A percentile compares a stretch with the other conserved stretches of the same genome.
phyloP scores from a whole-genome alignment of 2,113 vertebrate species.

The Halichoeres trimaculatus region DNA sequence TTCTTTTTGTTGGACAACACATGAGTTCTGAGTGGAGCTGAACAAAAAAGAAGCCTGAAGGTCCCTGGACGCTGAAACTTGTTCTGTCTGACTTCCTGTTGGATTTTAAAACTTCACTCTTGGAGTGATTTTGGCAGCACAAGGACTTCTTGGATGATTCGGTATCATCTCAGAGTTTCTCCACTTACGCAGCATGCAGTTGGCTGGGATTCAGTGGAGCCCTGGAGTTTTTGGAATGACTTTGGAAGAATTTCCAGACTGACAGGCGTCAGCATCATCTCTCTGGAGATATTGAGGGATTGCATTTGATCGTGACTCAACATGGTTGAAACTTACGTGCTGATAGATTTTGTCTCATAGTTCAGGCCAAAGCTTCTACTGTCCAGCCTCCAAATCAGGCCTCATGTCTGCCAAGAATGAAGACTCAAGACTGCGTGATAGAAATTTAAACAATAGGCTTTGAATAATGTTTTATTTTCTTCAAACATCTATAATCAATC shows the following conservation, averaged over 20 bases:
- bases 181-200: conserved; percentile 23
- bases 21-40: conserved; percentile 35
- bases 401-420: not conserved
- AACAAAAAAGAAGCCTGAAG: conserved; percentile 24
- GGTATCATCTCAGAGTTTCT: conserved; percentile 42
- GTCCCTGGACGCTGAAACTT: conserved; percentile 27
- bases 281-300: conserved; percentile 42
- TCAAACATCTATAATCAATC: not conserved
- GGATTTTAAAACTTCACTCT: conserved; percentile 39
- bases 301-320: conserved; percentile 46
- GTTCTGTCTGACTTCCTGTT: conserved; percentile 30
- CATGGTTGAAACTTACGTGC: conserved; percentile 24
- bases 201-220: conserved; percentile 56
- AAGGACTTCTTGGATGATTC: conserved; percentile 53
- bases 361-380: conserved; percentile 8
- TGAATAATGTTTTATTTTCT: not conserved
- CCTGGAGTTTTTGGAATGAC: conserved; percentile 56
- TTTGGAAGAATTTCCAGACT: conserved; percentile 68
- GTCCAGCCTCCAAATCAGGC: conserved; percentile 20
- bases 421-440: not conserved
- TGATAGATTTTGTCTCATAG: conserved; percentile 29
- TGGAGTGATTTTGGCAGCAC: conserved; percentile 51
- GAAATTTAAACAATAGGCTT: not conserved
- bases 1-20: conserved; percentile 40
- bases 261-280: conserved; percentile 65